A percentile compares a stretch with the other conserved stretches of the same genome.
Evolutionary conservation across 2,113 vertebrate species (phyloP).

Genomic region (Odocoileus virginianus): DNA sequence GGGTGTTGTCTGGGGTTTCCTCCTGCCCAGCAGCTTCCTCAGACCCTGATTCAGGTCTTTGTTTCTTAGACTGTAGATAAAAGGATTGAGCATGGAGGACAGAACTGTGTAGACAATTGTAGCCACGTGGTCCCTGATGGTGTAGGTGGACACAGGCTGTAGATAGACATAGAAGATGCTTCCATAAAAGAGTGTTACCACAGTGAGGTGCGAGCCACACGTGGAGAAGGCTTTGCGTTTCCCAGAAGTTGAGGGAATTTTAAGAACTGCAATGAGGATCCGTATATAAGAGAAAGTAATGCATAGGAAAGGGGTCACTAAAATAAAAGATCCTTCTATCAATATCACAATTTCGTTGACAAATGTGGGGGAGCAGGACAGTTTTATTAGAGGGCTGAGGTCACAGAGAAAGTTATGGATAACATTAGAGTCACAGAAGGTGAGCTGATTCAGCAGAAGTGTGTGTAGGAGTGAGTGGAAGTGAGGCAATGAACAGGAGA

Average conservation of each 20-base stretch:
- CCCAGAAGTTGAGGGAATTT: slow-evolving; percentile 62
- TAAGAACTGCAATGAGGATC: slow-evolving; percentile 47
- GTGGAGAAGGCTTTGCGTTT: slow-evolving; percentile 66
- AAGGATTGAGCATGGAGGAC: slow-evolving; percentile 40
- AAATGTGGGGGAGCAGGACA: slow-evolving; percentile 62
- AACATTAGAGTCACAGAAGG: slow-evolving; percentile 56
- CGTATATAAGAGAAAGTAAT: slow-evolving; percentile 58
- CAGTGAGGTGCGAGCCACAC: slow-evolving; percentile 42
- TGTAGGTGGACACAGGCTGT: background rate
- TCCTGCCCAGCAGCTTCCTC: background rate
- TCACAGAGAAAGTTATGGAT: slow-evolving; percentile 72
- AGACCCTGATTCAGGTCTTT: slow-evolving; percentile 42
- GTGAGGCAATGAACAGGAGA: slow-evolving; percentile 57
- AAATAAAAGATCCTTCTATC: slow-evolving; percentile 37
- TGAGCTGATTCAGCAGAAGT: slow-evolving; percentile 49
- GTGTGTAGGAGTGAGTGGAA: slow-evolving; percentile 61
- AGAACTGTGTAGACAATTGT: slow-evolving; percentile 40
- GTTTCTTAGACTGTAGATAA: slow-evolving; percentile 39
- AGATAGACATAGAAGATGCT: background rate
- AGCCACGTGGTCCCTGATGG: slow-evolving; percentile 7
- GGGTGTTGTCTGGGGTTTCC: background rate
- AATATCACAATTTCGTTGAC: slow-evolving; percentile 54
- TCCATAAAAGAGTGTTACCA: background rate
- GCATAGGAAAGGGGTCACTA: slow-evolving; percentile 55
- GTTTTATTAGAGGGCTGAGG: slow-evolving; percentile 58